Evolutionary conservation across 1,140 invertebrate genomes (phyloP), one percentile per base, ranked within the genome.

Genomic region (Drosophila murphyi): DNA sequence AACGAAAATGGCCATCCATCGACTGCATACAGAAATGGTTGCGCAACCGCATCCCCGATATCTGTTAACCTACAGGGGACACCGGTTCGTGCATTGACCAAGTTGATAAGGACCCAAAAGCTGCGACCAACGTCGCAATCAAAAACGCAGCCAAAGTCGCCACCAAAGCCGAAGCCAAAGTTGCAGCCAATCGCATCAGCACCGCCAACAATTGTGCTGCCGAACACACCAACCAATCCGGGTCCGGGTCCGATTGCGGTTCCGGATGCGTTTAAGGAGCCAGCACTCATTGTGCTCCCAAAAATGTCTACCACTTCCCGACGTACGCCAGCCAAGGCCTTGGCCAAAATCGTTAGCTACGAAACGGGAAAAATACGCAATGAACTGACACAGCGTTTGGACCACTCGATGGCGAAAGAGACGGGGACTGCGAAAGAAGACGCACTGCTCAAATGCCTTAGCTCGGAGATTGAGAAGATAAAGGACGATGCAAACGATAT

Each of bases 271-370:
- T 6, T 31, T 12, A 29, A 8, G 12, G 12, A 12, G 12, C 12
- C 12, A 7, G 7, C 10, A 28, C 20, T 34, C 5, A 28, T 8
- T 39, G 48, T 32, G 4, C 34, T 7, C 1, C 12, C 41, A n/a
- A 51, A n/a, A 34, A 50, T 28, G 0, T 37, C 50, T 0, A 50
- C 4, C 2, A 60, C 41, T 20, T 28, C 34, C 1, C 60, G 76
- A n/a, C 79, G 80, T 0, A 65, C 80, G 1, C 77, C 85, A 1
- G 74, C 74, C 3, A 75, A 57, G n/a, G 80, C 85, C 1, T 52
- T 89, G 47, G 56, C 73, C 2, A 88, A 81, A 28, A 81, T 89
- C 2, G 59, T 90, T 47, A 48, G 64, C 37, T 85, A 89, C 8
- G 85, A 88, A 12, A 85, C 57, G n/a, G 45, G 57, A 6, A 89